These are phyloP conservation scores for Clarias platycephalus DNA, from an alignment of 2,797 vertebrate species.

Conservation along the genomic window DNA sequence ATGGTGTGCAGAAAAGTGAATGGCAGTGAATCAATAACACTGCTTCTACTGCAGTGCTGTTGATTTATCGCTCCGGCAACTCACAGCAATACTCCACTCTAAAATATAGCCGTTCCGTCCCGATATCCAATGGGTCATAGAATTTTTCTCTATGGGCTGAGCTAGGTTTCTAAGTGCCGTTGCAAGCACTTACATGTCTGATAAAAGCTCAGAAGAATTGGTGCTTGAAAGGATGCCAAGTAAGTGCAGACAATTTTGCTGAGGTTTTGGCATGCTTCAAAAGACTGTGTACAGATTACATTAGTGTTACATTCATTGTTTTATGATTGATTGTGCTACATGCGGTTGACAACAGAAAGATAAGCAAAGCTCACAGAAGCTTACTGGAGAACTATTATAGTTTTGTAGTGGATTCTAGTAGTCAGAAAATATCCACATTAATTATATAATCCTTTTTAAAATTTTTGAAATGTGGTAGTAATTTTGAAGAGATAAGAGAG, in stretches of 20 bases:
- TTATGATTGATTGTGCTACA: slow-evolving; percentile 12
- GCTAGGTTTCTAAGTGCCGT: background rate
- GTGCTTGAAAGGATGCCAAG: slow-evolving; percentile 10
- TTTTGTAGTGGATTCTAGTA: background rate
- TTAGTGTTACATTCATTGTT: background rate
- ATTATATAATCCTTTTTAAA: background rate
- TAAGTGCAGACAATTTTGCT: background rate
- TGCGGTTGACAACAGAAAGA: slow-evolving; percentile 27
- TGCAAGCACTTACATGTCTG: slow-evolving; percentile 12
- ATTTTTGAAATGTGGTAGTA: background rate
- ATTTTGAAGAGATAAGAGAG: background rate
- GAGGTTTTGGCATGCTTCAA: slow-evolving; percentile 2
- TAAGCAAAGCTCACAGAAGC: slow-evolving; percentile 8
- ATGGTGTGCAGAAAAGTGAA: background rate
- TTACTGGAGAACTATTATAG: background rate
- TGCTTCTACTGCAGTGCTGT: slow-evolving; percentile 17
- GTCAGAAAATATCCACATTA: background rate
- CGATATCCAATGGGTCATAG: slow-evolving; percentile 1
- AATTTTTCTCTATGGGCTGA: slow-evolving; percentile 25
- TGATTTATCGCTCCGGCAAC: slow-evolving; percentile 20
- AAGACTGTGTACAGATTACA: background rate
- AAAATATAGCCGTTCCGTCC: background rate
- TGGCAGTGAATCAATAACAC: slow-evolving; percentile 26
- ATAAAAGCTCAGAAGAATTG: slow-evolving; percentile 2
- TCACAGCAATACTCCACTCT: background rate